Evolutionary conservation across 2,888 invertebrate species (phyloP), one percentile per base, ranked within the genome.

Genomic region (Adelphocoris suturalis): DNA sequence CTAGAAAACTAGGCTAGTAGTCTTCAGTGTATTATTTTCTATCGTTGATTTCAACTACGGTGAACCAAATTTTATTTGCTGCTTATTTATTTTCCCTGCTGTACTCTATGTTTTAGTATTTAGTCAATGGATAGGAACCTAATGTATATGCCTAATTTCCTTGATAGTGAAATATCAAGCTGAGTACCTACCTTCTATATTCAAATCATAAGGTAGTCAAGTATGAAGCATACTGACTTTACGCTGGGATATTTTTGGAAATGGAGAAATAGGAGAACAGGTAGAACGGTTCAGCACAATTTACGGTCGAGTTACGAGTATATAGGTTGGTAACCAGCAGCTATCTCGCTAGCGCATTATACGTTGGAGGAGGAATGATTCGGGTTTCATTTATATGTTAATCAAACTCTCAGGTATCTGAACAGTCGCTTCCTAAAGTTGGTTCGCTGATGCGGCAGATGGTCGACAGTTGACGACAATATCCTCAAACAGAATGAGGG

Each of bases 371-470:
- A 82, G 82, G 82, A 82, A 52, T 86, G 86, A 86, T 86, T 86
- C 86, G 48, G 48, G 68, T 86, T 86, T 86, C 86, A 86, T 86
- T 86, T 86, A 86, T 86, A 86, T 86, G 86, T 86, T 86, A 86
- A 86, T 86, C 86, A 75, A 86, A 75, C 82, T 52, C 52, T 52
- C 82, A 12, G 23, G 82, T 52, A 82, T 82, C 82, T n/a, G 47
- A 28, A 46, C 13, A 76, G 28, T 48, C 48, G 52, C 82, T 23
- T 52, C n/a, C 68, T 23, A 52, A 82, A 82, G 82, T 82, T 52
- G 82, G 82, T 82, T 47, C 52, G 82, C 86, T 86, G 86, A 86
- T 86, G 86, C 86, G 86, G 86, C 86, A 86, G 75, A 75, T 86
- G 86, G 86, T 75, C 55, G 86, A 68, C 86, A 86, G 86, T 86